Conservation (phyloP, 2,797 vertebrate genomes). For the Mycteria americana region DNA sequence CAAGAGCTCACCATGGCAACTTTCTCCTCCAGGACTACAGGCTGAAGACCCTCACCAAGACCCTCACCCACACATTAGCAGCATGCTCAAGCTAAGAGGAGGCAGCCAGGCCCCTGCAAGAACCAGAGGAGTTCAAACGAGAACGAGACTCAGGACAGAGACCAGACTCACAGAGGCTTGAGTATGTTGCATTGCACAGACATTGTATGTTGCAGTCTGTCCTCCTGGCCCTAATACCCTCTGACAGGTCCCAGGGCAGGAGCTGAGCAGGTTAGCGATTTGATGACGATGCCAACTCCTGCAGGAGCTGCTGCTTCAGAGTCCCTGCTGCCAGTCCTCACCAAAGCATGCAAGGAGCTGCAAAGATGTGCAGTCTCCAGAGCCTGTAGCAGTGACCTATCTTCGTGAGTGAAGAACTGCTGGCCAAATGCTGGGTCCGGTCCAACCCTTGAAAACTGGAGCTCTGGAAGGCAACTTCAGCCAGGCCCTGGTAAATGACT, state of each 20-base stretch:
- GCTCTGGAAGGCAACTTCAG: neutral
- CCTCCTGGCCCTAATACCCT: neutral
- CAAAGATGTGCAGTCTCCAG: neutral
- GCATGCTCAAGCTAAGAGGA: neutral
- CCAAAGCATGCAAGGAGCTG: neutral
- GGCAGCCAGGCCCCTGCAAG: neutral
- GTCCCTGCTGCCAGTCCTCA: neutral
- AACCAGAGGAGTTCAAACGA: neutral
- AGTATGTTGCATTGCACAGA: neutral
- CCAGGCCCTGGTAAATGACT: neutral
- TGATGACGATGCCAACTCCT: neutral
- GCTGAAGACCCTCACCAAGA: neutral
- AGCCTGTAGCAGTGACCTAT: neutral
- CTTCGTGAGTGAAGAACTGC: neutral
- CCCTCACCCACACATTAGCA: neutral
- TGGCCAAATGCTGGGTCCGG: neutral
- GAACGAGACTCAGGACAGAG: neutral
- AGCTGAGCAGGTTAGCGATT: neutral
- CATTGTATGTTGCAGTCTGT: neutral
- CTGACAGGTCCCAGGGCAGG: conserved; percentile 39
- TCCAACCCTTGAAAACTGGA: neutral
- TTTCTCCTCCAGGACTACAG: neutral
- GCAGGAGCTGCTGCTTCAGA: neutral
- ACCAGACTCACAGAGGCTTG: neutral
- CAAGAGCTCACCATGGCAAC: neutral